Percentiles rank a stretch among this genome's conserved stretches.
These are phyloP conservation scores for Manduca sexta DNA, from an alignment of 1,140 invertebrate species.

Conservation along the genomic window DNA sequence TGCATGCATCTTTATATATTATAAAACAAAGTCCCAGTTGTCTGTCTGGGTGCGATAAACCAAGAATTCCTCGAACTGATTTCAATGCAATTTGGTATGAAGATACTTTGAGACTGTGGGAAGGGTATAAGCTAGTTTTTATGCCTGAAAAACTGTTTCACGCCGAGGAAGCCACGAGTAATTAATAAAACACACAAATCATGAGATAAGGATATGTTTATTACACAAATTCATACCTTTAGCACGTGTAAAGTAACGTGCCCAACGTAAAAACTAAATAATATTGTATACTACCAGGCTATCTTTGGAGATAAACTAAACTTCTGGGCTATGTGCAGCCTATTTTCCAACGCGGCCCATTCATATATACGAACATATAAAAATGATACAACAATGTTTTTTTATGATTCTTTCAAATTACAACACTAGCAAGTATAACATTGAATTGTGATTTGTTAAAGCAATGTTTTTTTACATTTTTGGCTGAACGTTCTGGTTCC, in stretches of 20 bases:
- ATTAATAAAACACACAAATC: constrained; percentile 31
- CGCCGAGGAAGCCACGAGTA: background rate
- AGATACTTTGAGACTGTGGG: too few species aligned
- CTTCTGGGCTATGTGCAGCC: constrained; percentile 36
- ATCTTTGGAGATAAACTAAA: constrained; percentile 70
- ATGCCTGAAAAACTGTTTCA: too few species aligned
- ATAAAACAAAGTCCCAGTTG: too few species aligned
- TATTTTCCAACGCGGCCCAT: constrained; percentile 30
- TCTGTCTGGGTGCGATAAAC: too few species aligned
- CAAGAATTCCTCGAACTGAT: too few species aligned
- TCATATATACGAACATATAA: background rate
- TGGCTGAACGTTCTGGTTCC: too few species aligned
- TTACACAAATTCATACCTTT: constrained; percentile 65
- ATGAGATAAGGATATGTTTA: constrained; percentile 69
- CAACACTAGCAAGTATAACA: constrained; percentile 25
- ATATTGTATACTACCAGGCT: constrained; percentile 61
- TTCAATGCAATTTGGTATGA: too few species aligned
- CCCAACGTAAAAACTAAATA: constrained; percentile 46
- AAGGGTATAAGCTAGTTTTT: too few species aligned
- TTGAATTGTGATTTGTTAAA: constrained; percentile 1
- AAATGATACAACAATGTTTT: constrained; percentile 22
- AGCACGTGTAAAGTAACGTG: constrained; percentile 23
- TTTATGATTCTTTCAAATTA: constrained; percentile 46
- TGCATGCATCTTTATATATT: too few species aligned
- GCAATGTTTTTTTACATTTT: background rate